These are phyloP conservation scores for Minunthozetes semirufus DNA, from an alignment of 2,888 invertebrate genomes.

Conservation along the genomic window DNA sequence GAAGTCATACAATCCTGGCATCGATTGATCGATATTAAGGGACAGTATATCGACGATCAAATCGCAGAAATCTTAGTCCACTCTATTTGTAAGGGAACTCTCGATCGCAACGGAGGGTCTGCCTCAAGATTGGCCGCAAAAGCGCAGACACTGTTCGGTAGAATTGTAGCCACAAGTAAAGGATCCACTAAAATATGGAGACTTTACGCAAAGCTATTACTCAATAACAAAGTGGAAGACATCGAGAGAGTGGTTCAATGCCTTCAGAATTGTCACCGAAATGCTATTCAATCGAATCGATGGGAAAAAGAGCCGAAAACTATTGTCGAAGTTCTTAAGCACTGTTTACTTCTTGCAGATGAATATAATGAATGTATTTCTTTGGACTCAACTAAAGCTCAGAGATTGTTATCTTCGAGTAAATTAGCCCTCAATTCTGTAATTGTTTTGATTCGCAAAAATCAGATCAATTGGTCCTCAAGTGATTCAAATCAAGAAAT, in stretches of 20 bases:
- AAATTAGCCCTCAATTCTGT: conserved; percentile 41
- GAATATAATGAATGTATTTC: conserved; percentile 21
- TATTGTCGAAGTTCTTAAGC: neutral
- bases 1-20: conserved; percentile 77
- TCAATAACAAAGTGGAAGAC: conserved; percentile 52
- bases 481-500: neutral
- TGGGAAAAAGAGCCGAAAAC: conserved; percentile 51
- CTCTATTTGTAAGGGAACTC: conserved; percentile 59
- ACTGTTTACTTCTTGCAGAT: conserved; percentile 24
- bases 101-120: conserved; percentile 55
- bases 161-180: conserved; percentile 57
- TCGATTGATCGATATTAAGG: conserved; percentile 74
- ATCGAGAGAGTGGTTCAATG: conserved; percentile 60
- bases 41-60: conserved; percentile 66
- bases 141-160: conserved; percentile 63
- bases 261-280: conserved; percentile 67
- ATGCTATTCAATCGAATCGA: conserved; percentile 60
- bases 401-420: neutral
- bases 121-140: conserved; percentile 52
- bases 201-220: conserved; percentile 60
- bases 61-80: conserved; percentile 65
- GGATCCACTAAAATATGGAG: conserved; percentile 72
- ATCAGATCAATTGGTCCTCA: neutral
- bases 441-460: neutral
- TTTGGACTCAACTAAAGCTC: neutral